Base-by-base conservation (phyloP, 2,888 invertebrate species). In the Agonopterix alstromeriana region DNA sequence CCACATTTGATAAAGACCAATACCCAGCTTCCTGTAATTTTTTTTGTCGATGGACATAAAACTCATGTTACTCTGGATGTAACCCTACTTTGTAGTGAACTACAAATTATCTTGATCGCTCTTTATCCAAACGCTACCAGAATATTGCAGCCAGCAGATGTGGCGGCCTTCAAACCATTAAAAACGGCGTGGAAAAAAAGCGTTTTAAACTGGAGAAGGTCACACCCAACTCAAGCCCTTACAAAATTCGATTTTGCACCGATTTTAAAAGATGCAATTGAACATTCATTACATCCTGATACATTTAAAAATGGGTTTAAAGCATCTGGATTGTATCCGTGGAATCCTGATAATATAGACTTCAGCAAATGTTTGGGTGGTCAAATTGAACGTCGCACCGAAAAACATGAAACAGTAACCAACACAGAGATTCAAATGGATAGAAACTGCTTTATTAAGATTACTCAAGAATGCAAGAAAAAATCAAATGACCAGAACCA, bases 1-100 rank as follows among this genome's bases (percentile, higher is more conserved):
- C 67, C 68, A 5, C 54, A 59, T 49, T 51, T 76, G 0, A 9
- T 51, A 4, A 51, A 50, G 62, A 63, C 8, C 57, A 51, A 53
- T 2, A 52, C 56, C 48, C 49, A 45, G 50, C 67, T 73, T 48
- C 73, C 71, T 3, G 52, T 78, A 1, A 61, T 79, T 47, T 50
- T 78, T 4, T 77, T 76, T 53, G 64, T 78, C 17, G 75, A 74
- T 17, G 54, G 52, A 2, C 55, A 51, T n/a, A 53, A 53, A 42
- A 50, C 53, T 1, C 53, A 55, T 41, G 27, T 53, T 4, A 53
- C 42, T 10, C 42, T 43, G 40, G 44, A 47, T 4, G 43, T 48
- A 51, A 69, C 70, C 48, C 42, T 52, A 43, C 44, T 53, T 10
- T 55, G 55, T 47, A 46, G 35, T 12, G 40, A 52, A 36, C 47